Conservation (phyloP, 2,113 vertebrate genomes). For the Alouatta palliata region DNA sequence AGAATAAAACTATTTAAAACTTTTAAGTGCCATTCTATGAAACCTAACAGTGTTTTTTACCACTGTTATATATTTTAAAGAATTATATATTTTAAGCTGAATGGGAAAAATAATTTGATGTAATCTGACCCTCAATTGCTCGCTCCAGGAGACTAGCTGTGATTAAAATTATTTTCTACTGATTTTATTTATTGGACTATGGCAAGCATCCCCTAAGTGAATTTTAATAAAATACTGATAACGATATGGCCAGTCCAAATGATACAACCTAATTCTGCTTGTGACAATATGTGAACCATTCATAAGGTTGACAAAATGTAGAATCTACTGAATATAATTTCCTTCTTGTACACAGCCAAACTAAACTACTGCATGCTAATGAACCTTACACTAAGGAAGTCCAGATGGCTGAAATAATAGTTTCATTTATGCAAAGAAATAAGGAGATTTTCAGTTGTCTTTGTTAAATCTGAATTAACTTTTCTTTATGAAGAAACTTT, state of each 20-base stretch:
- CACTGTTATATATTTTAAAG: background rate
- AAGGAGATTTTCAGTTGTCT: background rate
- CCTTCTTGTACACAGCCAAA: background rate
- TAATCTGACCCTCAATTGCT: background rate
- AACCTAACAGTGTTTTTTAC: background rate
- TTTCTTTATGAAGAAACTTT: background rate
- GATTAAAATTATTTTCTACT: background rate
- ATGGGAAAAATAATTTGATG: background rate
- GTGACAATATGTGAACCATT: background rate
- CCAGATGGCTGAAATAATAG: fast-evolving
- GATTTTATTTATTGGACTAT: background rate
- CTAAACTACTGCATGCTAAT: background rate
- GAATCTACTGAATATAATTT: background rate
- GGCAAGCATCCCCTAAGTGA: background rate
- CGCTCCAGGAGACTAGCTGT: background rate
- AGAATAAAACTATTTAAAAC: background rate
- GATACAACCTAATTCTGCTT: background rate
- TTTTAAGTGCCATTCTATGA: background rate
- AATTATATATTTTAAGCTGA: background rate
- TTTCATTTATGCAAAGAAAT: background rate
- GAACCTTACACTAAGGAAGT: background rate
- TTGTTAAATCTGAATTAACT: background rate
- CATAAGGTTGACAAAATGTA: background rate
- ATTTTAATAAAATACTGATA: background rate
- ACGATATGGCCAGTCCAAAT: background rate